Base-by-base conservation (phyloP, 2,113 vertebrate species). In the Tragelaphus scriptus region DNA sequence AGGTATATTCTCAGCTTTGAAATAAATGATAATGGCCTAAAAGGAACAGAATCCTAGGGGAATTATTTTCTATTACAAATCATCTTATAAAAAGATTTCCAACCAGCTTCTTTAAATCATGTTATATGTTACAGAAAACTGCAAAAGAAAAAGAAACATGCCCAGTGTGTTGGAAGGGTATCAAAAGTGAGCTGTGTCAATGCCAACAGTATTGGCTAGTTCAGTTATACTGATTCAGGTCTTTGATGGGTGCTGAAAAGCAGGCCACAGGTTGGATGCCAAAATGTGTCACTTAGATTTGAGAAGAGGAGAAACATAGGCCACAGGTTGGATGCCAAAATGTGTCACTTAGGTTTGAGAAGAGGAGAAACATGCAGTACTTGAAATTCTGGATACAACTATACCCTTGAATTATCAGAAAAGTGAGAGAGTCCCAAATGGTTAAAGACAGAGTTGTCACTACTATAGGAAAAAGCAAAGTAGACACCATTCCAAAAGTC, bases 1-100 rank as follows among this genome's bases (percentile, higher is more conserved):
- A 97, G 82, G 7, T 91, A n/a, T 19, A 44, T 26, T 97, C 44
- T 95, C 68, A 89, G 32, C 30, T 91, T 92, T 89, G 65, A 95
- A 97, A 96, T 68, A 88, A 95, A n/a, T 71, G 8, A 90, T 40
- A 88, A 71, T 2, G 49, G 68, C 26, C 85, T 25, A 77, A 85
- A 95, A 94, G n/a, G 56, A 85, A 79, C 12, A 25, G 75, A 97
- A 59, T 93, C 11, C 86, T 17, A 6, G 68, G n/a, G n/a, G 21
- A 91, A 89, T 93, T 85, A n/a, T 77, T 95, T 25, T 19, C 51
- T 84, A 47, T 59, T 49, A 49, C 32, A 85, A 79, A 90, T 32
- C 44, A 89, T 75, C 94, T 94, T 75, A 44, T 36, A 90, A 63
- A 91, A n/a, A 10, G 59, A 95, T 63, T 95, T 40, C 53, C 7